Evolutionary conservation across 2,888 invertebrate genomes (phyloP), one percentile per base, ranked within the genome.

Genomic region (Carterocephalus palaemon): DNA sequence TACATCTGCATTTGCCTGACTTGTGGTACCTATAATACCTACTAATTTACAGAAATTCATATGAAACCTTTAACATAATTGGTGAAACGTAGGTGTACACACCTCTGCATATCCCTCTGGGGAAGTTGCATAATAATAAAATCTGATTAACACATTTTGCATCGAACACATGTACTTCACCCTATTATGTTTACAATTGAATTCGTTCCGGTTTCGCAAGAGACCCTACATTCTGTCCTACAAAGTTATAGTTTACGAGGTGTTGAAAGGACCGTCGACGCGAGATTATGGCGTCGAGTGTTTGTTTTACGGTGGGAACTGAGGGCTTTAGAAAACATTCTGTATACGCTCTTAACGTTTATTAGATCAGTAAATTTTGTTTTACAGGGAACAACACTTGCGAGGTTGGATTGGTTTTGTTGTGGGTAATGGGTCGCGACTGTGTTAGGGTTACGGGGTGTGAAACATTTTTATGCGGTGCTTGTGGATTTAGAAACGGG

Each of bases 241-340:
- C 37, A 36, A 43, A 36, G 36, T 43, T 36, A 37, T 37, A 12
- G 48, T 62, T 64, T 62, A 70, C 64, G 62, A 59, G 57, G 67
- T 73, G 70, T 62, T 54, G 74, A 75, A 81, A 78, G 62, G 77
- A 70, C 56, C 76, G 64, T 57, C 53, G 66, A 61, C 58, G 34
- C 10, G 61, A 70, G 66, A 69, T 75, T 70, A 69, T 62, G 57
- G 60, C 20, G 41, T 31, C 26, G 31, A 49, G 51, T 48, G 47
- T 45, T 53, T 42, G 46, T 36, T 46, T 47, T 50, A 50, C 31
- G 48, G 46, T 49, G 53, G 49, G 51, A 53, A 53, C 37, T 32
- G 24, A 28, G 39, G 36, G 15, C 46, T 37, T 42, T 26, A 16
- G 41, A 33, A 37, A 42, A 32, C 31, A 28, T 42, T 42, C 13